Base-by-base conservation (phyloP, 1,140 invertebrate genomes). In the Tribolium castaneum region DNA sequence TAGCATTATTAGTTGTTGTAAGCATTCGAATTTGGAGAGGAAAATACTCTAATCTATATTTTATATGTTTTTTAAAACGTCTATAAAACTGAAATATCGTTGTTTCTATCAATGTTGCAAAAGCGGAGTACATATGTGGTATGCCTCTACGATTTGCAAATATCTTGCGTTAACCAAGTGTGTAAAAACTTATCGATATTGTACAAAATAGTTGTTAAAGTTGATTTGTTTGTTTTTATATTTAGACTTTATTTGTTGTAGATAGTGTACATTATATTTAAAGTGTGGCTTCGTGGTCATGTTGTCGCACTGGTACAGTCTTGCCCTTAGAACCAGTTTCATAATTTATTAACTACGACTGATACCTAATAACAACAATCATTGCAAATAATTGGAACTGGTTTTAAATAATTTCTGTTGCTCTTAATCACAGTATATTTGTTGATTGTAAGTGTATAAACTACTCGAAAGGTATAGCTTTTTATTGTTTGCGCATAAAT, bases 81-180 rank as follows among this genome's bases (percentile, higher is more conserved):
- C 22, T 66, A 25, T 66, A 66, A 54, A 14, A 3, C 45, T 66
- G 5, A 66, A 66, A 34, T 35, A 45, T 45, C n/a, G 59, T 66
- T 35, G 59, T 66, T 66, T 66, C 25, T 39, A 66, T 66, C 34
- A 66, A 66, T 66, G 59, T 66, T 66, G 59, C 59, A 66, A 66
- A 66, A 22, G 13, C 59, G 59, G 59, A 66, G 59, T 66, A 66
- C 9, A 35, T 13, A 35, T 30, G 25, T 30, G 25, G 25, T 30
- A 35, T 12, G 10, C 10, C 22, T 30, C 16, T 59, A 59, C 13
- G 1, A n/a, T 50, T 56, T n/a, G n/a, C n/a, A n/a, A n/a, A n/a
- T n/a, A 14, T n/a, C 25, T 59, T 59, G 22, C 54, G 54, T 66
- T 66, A 13, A 30, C 25, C 6, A 12, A 14, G 13, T 66, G 59